Conservation (phyloP, 2,888 invertebrate genomes). For the Euphydryas editha region DNA sequence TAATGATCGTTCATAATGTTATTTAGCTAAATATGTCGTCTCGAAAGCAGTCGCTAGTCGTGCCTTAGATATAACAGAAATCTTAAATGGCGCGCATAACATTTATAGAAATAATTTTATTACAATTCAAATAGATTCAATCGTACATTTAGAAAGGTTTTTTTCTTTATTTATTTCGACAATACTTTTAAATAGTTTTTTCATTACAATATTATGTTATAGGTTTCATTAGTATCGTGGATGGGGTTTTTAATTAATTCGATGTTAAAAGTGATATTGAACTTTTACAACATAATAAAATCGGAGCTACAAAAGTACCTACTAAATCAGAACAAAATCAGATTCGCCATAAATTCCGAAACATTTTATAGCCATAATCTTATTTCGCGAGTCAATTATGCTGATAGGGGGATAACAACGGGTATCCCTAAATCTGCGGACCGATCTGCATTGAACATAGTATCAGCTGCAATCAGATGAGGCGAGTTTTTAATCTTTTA, state of each 20-base stretch:
- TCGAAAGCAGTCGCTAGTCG: conserved; percentile 6
- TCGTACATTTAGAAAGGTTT: no score
- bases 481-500: conserved; percentile 76
- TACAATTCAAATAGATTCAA: no score
- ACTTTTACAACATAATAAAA: conserved; percentile 5
- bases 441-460: conserved; percentile 56
- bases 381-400: conserved; percentile 50
- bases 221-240: background rate
- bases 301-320: conserved; percentile 4
- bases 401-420: conserved; percentile 55
- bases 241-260: background rate
- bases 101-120: background rate
- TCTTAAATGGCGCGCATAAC: background rate
- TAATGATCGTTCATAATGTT: conserved; percentile 14
- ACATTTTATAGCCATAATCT: conserved; percentile 48
- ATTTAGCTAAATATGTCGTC: conserved; percentile 2
- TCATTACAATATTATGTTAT: no score
- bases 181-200: no score
- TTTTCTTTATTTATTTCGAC: no score
- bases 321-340: conserved; percentile 26
- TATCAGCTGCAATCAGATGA: conserved; percentile 73
- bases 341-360: conserved; percentile 39
- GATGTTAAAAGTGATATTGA: background rate
- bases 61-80: conserved; percentile 5
- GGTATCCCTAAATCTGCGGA: conserved; percentile 53